Evolutionary conservation across 2,113 vertebrate genomes (phyloP), one percentile per base, ranked within the genome.

Genomic region (Mesitornis unicolor): DNA sequence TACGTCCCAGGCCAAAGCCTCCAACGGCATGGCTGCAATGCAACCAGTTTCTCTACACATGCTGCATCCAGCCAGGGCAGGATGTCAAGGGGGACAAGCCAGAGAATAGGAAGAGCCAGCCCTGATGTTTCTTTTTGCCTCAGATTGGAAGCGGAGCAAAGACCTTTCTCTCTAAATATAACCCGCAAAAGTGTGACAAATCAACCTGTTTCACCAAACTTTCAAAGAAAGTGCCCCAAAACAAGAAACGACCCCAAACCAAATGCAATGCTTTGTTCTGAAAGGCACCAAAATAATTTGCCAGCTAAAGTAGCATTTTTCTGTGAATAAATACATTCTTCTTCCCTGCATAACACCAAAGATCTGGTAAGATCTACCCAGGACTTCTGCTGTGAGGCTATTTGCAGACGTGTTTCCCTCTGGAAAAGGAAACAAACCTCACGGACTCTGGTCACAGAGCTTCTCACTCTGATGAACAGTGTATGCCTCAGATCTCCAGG

Each of bases 1-100:
- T 59, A 16, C 20, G 13, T 48, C 63, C 35, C 0, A 2, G 53
- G 21, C 7, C 65, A 82, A 94, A 93, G 43, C 79, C 63, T 71
- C 53, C 63, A 48, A 2, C 13, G 1, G 2, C 40, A 11, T 1
- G 4, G 19, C 36, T 85, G 31, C 47, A 35, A 2, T 1, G 6
- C 1, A 50, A 12, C 21, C 11, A 16, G 6, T 61, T 31, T 76
- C n/a, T 64, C 29, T 54, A 10, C 1, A 2, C 2, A 0, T 4
- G 9, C 47, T 76, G 33, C 26, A 16, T 21, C 28, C 43, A 56
- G 38, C 24, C 13, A 11, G 42, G 40, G 11, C 33, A 64, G 79
- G 53, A 40, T 14, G 16, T 48, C 70, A 60, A 47, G 7, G 20
- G 25, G 16, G 7, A 53, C 18, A 40, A 36, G 38, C n/a, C n/a